phyloP scores from a whole-genome alignment of 2,113 vertebrate species.

The Pleuronectes platessa region DNA sequence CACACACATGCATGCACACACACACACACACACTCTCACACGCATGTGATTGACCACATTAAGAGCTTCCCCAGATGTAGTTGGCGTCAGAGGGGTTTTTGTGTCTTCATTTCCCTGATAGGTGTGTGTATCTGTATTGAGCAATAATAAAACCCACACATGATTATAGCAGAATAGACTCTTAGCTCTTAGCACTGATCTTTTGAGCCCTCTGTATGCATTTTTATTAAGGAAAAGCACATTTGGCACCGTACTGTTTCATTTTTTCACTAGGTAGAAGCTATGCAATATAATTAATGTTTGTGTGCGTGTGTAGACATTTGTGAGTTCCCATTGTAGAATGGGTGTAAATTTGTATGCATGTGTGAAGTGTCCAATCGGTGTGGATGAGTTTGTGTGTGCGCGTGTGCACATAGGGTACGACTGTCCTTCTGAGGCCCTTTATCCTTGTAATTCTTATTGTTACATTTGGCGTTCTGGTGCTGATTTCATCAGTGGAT shows the following conservation, averaged over 20 bases:
- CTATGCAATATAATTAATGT: constrained; percentile 77
- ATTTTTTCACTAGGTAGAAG: constrained; percentile 73
- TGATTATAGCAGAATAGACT: constrained; percentile 82
- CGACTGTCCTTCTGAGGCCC: constrained; percentile 52
- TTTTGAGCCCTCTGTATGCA: constrained; percentile 81
- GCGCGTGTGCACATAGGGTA: no score
- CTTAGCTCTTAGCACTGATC: constrained; percentile 80
- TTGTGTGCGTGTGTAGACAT: constrained; percentile 34
- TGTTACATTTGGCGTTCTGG: constrained; percentile 65
- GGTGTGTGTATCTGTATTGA: constrained; percentile 78
- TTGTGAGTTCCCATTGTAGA: constrained; percentile 22
- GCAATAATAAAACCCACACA: constrained; percentile 82
- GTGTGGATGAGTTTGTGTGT: constrained; percentile 5
- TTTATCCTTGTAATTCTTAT: constrained; percentile 51
- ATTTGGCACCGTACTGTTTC: constrained; percentile 74
- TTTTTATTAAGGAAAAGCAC: constrained; percentile 81
- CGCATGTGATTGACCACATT: constrained; percentile 78
- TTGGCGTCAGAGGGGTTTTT: constrained; percentile 73
- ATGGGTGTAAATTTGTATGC: constrained; percentile 20
- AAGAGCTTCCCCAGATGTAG: constrained; percentile 78
- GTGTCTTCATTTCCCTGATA: constrained; percentile 77
- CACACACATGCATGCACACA: constrained; percentile 34
- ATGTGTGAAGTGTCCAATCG: constrained; percentile 17
- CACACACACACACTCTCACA: constrained; percentile 56
- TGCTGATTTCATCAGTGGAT: constrained; percentile 46